Conservation (phyloP, 2,888 invertebrate genomes). For the Autographa gamma region DNA sequence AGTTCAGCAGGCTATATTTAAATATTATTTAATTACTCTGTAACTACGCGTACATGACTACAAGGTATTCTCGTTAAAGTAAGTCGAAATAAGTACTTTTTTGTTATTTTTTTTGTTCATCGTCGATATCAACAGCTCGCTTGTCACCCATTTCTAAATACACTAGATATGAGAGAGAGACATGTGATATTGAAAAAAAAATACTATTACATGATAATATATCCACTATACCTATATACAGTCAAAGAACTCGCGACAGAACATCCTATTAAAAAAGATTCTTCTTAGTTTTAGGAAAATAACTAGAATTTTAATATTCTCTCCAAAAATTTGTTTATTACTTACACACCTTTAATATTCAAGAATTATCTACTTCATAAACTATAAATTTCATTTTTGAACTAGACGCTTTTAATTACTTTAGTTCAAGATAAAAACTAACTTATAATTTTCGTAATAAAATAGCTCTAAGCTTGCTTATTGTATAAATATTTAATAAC, state of each 20-base stretch:
- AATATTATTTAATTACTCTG: background rate
- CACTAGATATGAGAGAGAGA: no score
- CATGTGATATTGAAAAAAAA: no score
- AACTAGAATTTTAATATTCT: background rate
- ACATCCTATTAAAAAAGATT: no score
- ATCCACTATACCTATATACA: background rate
- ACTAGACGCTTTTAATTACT: background rate
- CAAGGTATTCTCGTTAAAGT: no score
- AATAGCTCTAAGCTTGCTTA: background rate
- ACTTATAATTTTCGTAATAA: background rate
- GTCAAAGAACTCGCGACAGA: no score
- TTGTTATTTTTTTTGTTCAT: no score
- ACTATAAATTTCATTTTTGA: background rate
- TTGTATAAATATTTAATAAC: constrained; percentile 1
- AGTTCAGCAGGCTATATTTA: background rate
- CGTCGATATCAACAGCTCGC: no score
- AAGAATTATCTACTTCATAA: background rate
- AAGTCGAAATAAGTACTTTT: no score
- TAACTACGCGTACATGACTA: no score
- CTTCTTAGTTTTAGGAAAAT: background rate
- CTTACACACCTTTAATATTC: background rate
- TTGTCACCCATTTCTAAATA: no score
- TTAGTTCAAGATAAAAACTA: constrained; percentile 1
- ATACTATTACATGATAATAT: no score
- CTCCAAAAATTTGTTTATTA: background rate